These are phyloP conservation scores for Virgularia gustaviana DNA, from an alignment of 92 coral and sea anemone species.

Conservation along the genomic window DNA sequence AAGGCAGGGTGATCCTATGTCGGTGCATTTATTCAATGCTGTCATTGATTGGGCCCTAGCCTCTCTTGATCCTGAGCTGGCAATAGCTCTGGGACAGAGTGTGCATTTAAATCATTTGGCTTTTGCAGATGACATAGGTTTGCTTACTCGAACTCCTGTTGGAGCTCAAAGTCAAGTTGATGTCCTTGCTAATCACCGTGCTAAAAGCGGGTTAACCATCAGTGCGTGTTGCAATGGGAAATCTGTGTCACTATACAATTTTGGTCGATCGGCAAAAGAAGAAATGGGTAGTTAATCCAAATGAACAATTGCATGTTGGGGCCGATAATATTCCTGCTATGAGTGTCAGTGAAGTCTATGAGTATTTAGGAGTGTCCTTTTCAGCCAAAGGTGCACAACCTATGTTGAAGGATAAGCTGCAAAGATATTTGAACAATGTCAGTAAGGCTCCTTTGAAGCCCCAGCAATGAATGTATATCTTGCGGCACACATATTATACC, in stretches of 20 bases:
- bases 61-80: not conserved
- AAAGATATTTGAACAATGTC: not conserved
- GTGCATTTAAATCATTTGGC: not conserved
- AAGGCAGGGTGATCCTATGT: constrained; percentile 15
- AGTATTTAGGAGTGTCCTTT: not conserved
- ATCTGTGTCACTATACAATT: constrained; percentile 31
- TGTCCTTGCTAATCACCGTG: too few species aligned
- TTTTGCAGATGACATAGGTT: not conserved
- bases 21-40: not conserved
- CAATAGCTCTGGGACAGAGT: not conserved
- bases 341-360: not conserved
- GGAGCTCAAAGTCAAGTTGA: too few species aligned
- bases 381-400: not conserved
- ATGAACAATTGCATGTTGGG: not conserved
- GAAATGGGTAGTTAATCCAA: not conserved
- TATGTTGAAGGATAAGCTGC: not conserved
- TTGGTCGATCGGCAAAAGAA: too few species aligned
- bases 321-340: not conserved
- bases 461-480: not conserved
- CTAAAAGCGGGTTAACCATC: too few species aligned
- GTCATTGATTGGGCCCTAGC: constrained; percentile 11
- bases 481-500: not conserved
- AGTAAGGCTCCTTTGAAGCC: not conserved
- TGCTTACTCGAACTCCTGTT: too few species aligned
- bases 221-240: constrained; percentile 21